Conservation (phyloP, 2,797 vertebrate species). For the Novumbra hubbsi region DNA sequence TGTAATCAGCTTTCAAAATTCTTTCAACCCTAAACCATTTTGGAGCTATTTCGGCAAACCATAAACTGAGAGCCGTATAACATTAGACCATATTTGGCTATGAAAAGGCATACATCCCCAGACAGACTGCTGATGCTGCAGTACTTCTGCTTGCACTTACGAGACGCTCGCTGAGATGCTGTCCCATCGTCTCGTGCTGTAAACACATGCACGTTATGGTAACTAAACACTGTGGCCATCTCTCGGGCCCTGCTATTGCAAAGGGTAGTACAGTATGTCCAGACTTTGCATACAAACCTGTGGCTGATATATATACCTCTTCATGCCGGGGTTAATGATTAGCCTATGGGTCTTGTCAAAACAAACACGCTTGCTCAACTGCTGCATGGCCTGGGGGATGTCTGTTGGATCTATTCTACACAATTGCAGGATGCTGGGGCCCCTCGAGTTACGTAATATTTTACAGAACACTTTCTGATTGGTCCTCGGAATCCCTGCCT, state of each 20-base stretch:
- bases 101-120: not conserved
- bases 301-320: conserved; percentile 15
- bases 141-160: not conserved
- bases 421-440: not conserved
- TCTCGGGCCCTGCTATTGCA: conserved; percentile 16
- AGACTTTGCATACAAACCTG: conserved; percentile 5
- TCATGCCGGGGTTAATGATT: not conserved
- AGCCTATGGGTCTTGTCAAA: not conserved
- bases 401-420: not conserved
- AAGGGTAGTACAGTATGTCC: conserved; percentile 16
- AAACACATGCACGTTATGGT: conserved; percentile 25
- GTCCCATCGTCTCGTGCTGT: conserved; percentile 5
- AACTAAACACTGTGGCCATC: conserved; percentile 26
- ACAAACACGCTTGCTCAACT: not conserved
- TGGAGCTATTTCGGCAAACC: not conserved
- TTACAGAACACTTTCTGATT: not conserved
- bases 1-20: not conserved
- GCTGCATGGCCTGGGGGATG: not conserved
- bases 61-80: not conserved
- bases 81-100: conserved; percentile 2
- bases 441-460: not conserved
- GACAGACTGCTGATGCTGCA: not conserved
- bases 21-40: not conserved
- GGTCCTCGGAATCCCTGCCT: not conserved
- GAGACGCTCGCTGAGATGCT: not conserved